These are phyloP conservation scores for Euschistus heros DNA, from an alignment of 1,140 invertebrate species.

Conservation along the genomic window DNA sequence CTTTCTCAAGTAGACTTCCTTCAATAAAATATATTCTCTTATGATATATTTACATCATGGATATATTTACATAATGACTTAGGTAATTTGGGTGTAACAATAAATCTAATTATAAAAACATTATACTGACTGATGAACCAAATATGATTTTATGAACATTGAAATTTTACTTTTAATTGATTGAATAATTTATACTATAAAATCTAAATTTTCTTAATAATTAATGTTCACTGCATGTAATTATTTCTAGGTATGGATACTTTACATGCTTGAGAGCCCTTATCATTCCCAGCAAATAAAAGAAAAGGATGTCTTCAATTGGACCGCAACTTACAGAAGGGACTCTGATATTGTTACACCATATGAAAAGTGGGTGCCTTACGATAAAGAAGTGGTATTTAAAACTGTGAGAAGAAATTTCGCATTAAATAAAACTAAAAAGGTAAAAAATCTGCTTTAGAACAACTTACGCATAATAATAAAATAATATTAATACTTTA, in stretches of 20 bases:
- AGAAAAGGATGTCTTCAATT: conserved; percentile 76
- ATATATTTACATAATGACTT: too few species aligned
- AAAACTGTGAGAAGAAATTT: conserved; percentile 61
- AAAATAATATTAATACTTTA: too few species aligned
- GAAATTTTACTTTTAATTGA: not conserved
- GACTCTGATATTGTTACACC: conserved; percentile 93
- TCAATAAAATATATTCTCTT: too few species aligned
- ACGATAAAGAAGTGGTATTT: conserved; percentile 52
- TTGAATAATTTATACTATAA: too few species aligned
- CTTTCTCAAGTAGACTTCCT: too few species aligned
- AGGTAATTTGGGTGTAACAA: too few species aligned
- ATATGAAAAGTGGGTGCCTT: conserved; percentile 89
- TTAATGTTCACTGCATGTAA: not conserved
- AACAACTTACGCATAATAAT: too few species aligned
- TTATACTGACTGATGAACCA: not conserved
- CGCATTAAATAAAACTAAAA: conserved; percentile 80
- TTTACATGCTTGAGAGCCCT: conserved; percentile 87
- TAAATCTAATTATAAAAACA: too few species aligned
- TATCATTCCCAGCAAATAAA: conserved; percentile 82
- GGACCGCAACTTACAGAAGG: conserved; percentile 86
- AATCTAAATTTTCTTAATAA: too few species aligned
- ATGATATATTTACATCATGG: too few species aligned
- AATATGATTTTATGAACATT: not conserved
- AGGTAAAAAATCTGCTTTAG: conserved; percentile 34
- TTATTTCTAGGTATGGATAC: conserved; percentile 60